Percentiles rank a stretch among this genome's conserved stretches.
These are phyloP conservation scores for Mesoligia furuncula DNA, from an alignment of 2,888 invertebrate species.

Conservation along the genomic window DNA sequence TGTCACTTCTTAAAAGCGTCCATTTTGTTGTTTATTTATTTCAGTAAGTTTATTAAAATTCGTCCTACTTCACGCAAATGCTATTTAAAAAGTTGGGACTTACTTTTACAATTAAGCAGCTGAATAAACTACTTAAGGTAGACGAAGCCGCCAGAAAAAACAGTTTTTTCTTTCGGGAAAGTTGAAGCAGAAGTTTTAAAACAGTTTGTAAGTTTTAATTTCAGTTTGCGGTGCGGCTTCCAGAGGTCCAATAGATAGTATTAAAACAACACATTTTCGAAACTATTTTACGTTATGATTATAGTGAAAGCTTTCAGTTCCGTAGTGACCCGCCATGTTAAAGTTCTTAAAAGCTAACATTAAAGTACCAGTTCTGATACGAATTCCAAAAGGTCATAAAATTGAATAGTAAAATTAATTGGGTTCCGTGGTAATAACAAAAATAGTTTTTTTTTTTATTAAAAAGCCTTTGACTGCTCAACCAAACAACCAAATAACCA, in stretches of 20 bases:
- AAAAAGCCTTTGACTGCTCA: slow-evolving; percentile 66
- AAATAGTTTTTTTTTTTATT: slow-evolving; percentile 52
- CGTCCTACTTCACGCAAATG: slow-evolving; percentile 25
- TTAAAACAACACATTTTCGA: slow-evolving; percentile 32
- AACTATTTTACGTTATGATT: slow-evolving; percentile 30
- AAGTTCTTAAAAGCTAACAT: slow-evolving; percentile 7
- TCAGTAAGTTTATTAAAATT: slow-evolving; percentile 18
- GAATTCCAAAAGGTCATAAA: not conserved
- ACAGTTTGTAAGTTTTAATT: slow-evolving; percentile 59
- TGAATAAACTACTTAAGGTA: slow-evolving; percentile 45
- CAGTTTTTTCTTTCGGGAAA: slow-evolving; percentile 38
- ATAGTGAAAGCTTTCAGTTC: slow-evolving; percentile 16
- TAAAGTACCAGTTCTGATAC: slow-evolving; percentile 9
- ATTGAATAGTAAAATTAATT: slow-evolving; percentile 23
- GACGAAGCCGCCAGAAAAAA: slow-evolving; percentile 32
- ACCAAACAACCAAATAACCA: slow-evolving; percentile 73
- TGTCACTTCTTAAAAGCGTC: not conserved
- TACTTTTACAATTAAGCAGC: slow-evolving; percentile 58
- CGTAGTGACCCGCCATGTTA: slow-evolving; percentile 5
- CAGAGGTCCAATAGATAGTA: slow-evolving; percentile 39
- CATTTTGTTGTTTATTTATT: slow-evolving; percentile 16
- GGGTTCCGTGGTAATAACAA: slow-evolving; percentile 20
- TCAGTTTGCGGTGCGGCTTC: slow-evolving; percentile 40
- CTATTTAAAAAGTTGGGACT: slow-evolving; percentile 32
- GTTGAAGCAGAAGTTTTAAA: slow-evolving; percentile 45